A percentile compares a stretch with the other conserved stretches of the same genome.
Conservation (phyloP, 2,797 vertebrate genomes). For the Luscinia luscinia region DNA sequence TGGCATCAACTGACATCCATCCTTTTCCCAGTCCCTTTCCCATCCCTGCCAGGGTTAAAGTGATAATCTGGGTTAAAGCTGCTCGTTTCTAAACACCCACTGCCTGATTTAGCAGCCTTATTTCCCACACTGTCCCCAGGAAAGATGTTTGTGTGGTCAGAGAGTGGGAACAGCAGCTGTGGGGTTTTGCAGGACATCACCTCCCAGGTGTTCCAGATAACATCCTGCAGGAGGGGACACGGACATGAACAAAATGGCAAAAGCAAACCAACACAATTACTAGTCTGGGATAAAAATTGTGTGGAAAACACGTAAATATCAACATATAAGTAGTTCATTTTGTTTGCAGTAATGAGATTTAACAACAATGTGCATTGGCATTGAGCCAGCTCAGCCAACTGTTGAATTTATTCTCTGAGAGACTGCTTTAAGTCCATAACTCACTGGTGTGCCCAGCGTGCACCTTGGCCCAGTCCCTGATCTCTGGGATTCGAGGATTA, state of each 20-base stretch:
- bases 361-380: background rate
- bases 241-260: background rate
- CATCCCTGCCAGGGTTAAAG: background rate
- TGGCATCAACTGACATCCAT: background rate
- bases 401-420: background rate
- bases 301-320: slow-evolving; percentile 12
- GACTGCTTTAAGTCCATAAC: background rate
- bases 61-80: background rate
- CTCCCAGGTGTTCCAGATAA: background rate
- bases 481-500: accelerated
- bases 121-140: background rate
- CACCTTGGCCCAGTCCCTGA: accelerated
- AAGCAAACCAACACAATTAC: background rate
- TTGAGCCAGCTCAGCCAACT: background rate
- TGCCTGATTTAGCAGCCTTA: background rate
- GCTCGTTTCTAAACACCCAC: background rate
- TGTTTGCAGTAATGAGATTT: background rate
- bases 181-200: background rate
- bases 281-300: background rate
- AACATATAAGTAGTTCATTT: background rate
- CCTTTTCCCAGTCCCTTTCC: background rate
- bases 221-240: background rate
- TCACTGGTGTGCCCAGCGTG: background rate
- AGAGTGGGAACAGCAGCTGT: background rate
- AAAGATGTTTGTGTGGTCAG: background rate